Percentiles rank a stretch among this genome's conserved stretches.
Conservation (phyloP, 2,888 invertebrate species). For the Tigriopus californicus region DNA sequence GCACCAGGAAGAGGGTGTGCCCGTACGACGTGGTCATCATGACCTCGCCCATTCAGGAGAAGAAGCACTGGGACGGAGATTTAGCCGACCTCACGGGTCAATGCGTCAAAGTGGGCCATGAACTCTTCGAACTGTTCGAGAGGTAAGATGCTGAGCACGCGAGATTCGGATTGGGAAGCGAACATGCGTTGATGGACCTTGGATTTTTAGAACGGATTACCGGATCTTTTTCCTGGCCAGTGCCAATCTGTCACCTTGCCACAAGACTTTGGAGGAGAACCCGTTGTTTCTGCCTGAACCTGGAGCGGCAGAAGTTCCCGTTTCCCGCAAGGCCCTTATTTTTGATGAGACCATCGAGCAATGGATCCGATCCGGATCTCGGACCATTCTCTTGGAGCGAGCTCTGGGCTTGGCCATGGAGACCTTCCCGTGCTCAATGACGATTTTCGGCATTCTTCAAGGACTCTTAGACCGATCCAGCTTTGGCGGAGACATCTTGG, state of each 20-base stretch:
- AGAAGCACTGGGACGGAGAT: constrained; percentile 13
- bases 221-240: constrained; percentile 12
- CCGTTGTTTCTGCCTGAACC: constrained; percentile 10
- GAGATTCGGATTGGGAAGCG: too few relatives aligned
- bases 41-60: constrained; percentile 10
- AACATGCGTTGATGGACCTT: background rate
- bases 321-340: constrained; percentile 7
- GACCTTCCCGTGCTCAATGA: constrained; percentile 13
- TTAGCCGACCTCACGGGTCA: constrained; percentile 9
- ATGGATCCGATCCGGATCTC: constrained; percentile 12
- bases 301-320: background rate
- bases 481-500: constrained; percentile 12
- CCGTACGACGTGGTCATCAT: constrained; percentile 13
- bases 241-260: constrained; percentile 11
- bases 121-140: constrained; percentile 8
- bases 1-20: constrained; percentile 5
- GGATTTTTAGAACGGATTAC: constrained; percentile 10
- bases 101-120: constrained; percentile 13
- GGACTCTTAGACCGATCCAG: constrained; percentile 6
- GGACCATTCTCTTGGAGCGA: constrained; percentile 7
- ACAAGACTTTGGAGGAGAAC: constrained; percentile 12
- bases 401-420: constrained; percentile 9
- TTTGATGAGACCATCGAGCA: constrained; percentile 15
- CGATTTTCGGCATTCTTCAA: constrained; percentile 1
- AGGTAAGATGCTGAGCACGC: background rate